Evolutionary conservation across 2,888 invertebrate genomes (phyloP).

Genomic region (Panorpa germanica): DNA sequence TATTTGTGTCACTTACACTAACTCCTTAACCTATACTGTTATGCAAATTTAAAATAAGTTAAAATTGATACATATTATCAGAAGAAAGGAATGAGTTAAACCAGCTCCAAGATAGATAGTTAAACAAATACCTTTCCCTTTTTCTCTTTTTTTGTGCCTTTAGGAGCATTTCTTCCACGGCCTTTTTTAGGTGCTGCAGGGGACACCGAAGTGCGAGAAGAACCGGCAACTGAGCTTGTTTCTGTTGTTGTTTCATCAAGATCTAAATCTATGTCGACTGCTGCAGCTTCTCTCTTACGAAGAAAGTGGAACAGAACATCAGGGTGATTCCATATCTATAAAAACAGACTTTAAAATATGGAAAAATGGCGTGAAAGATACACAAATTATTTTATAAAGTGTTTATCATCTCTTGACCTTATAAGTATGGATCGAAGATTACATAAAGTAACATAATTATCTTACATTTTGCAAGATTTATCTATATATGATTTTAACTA

Average conservation of each 20-base stretch:
- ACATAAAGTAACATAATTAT: too few species aligned
- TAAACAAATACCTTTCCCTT: slow-evolving; percentile 11
- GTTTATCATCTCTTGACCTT: background rate
- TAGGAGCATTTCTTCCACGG: slow-evolving; percentile 9
- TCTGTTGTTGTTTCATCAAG: slow-evolving; percentile 53
- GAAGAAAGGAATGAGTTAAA: too few species aligned
- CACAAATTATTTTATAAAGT: background rate
- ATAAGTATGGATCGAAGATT: too few species aligned
- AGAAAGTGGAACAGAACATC: slow-evolving; percentile 80
- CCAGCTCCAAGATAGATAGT: slow-evolving; percentile 4
- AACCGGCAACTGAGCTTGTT: too few species aligned
- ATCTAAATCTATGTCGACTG: slow-evolving; percentile 54
- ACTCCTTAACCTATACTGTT: too few species aligned
- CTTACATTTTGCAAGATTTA: too few species aligned
- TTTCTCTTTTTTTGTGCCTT: slow-evolving; percentile 15
- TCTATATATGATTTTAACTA: too few species aligned
- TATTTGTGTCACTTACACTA: too few species aligned
- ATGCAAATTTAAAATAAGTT: too few species aligned
- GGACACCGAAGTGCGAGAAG: too few species aligned
- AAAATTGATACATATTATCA: too few species aligned
- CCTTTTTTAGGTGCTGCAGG: slow-evolving; percentile 5
- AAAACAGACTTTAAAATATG: slow-evolving; percentile 11
- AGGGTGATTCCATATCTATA: slow-evolving; percentile 89
- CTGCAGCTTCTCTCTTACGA: slow-evolving; percentile 60
- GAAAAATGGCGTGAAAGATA: slow-evolving; percentile 6